Conservation (phyloP, 92 coral and sea anemone genomes). For the Phenganax stokvisi region DNA sequence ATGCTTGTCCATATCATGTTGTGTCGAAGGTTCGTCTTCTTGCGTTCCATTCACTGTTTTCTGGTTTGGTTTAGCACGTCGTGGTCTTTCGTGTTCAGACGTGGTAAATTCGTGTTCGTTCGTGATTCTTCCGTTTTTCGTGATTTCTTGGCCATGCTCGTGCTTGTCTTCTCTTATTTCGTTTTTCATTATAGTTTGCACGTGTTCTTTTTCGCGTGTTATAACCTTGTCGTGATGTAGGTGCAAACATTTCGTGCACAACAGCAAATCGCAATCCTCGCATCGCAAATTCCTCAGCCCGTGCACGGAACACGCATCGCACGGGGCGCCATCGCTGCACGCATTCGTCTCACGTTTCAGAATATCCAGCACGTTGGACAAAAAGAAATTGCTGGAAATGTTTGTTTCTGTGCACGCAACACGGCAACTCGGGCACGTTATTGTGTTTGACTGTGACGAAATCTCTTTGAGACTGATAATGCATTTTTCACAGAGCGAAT, state of each 20-base stretch:
- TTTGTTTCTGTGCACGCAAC: slow-evolving; percentile 35
- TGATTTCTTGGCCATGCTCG: neutral
- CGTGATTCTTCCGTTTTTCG: neutral
- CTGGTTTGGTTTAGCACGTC: neutral
- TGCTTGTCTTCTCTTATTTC: neutral
- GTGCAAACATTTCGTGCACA: slow-evolving; percentile 35
- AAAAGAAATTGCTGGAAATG: slow-evolving; percentile 30
- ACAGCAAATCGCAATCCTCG: slow-evolving; percentile 29
- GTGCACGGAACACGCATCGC: slow-evolving; percentile 34
- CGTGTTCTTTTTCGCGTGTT: neutral
- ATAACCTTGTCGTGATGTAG: slow-evolving; percentile 18
- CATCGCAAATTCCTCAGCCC: slow-evolving; percentile 28
- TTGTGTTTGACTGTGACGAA: slow-evolving; percentile 2
- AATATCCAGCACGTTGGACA: slow-evolving; percentile 39
- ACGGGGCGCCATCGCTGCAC: neutral
- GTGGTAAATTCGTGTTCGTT: neutral
- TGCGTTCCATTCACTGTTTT: no score
- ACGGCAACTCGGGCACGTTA: slow-evolving; percentile 45
- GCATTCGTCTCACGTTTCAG: slow-evolving; percentile 31
- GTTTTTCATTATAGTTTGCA: neutral
- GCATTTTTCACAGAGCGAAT: slow-evolving; percentile 43
- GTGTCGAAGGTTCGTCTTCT: neutral
- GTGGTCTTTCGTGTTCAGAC: neutral
- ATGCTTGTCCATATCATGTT: neutral
- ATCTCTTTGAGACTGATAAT: slow-evolving; percentile 7